Evolutionary conservation across 2,888 invertebrate species (phyloP), one percentile per base, ranked within the genome.

Genomic region (Hyposoter didymator): DNA sequence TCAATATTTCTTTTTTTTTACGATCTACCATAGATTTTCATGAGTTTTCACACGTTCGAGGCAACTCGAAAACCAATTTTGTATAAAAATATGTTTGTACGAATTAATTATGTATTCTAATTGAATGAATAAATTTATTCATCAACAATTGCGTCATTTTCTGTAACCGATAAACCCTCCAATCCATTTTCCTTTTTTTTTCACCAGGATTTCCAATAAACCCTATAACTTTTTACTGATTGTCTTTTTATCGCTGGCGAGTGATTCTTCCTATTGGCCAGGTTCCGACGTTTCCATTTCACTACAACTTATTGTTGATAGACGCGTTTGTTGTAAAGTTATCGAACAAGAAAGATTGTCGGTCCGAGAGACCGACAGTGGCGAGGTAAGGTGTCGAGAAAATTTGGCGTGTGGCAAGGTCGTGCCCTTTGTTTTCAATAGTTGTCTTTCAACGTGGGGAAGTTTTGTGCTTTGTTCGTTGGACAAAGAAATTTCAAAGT

Each of bases 101-200:
- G 69, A 76, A 80, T 39, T 43, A 45, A 64, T 32, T 64, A 67
- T 82, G 70, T 75, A 70, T 52, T 35, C 45, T 45, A 82, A 55
- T 14, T 28, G 28, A 64, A 22, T 67, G 59, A 85, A 85, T 85
- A 85, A 82, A 82, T 52, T 75, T 66, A 47, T 69, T 74, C 45
- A 64, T 55, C 52, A 45, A n/a, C 10, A 10, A 55, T 59, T 59
- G 14, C 59, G 59, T 59, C 59, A 59, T 59, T 59, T 28, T 59
- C 14, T 59, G 28, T 8, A 28, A 55, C 12, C 28, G n/a, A 35
- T 14, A 49, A n/a, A 64, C 22, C 55, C 8, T 55, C 17, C 35
- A 43, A 49, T 32, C 49, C 35, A 10, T 39, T 35, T 22, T 12
- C 14, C 45, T 47, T 28, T 17, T 45, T 22, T 67, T 8, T 35